Conservation (phyloP, 2,113 vertebrate species). For the Machaerirhynchus nigripectus region DNA sequence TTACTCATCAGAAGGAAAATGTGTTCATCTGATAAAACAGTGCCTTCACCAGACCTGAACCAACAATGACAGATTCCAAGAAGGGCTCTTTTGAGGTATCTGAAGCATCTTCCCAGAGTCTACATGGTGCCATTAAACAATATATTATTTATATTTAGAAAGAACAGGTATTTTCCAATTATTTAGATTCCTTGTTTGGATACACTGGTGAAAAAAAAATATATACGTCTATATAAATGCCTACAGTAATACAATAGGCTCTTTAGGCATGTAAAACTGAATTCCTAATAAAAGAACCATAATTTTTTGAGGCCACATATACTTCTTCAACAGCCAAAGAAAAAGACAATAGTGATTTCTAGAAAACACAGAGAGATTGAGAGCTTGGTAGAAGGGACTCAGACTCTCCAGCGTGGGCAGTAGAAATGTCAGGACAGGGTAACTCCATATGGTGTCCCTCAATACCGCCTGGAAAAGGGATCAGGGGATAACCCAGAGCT, state of each 20-base stretch:
- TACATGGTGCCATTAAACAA: not conserved
- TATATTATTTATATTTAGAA: not conserved
- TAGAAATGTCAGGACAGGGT: not conserved
- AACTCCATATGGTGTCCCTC: not conserved
- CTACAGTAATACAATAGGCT: not conserved
- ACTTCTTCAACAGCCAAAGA: not conserved
- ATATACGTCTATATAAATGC: not conserved
- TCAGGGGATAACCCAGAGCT: not conserved
- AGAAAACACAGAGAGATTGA: not conserved
- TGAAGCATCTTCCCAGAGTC: not conserved
- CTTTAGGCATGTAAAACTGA: not conserved
- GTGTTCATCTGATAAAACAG: not conserved
- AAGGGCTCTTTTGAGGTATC: not conserved
- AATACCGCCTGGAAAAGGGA: not conserved
- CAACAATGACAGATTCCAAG: not conserved
- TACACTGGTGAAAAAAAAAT: not conserved
- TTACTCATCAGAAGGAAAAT: not conserved
- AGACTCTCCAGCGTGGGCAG: not conserved
- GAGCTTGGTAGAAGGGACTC: not conserved
- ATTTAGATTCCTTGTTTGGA: not conserved
- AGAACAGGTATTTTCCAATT: not conserved
- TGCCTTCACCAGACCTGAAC: not conserved
- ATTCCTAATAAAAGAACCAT: not conserved
- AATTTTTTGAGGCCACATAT: not conserved
- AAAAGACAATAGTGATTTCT: not conserved